Base-by-base conservation (phyloP, 1,140 invertebrate species). In the Wiebesia pumilae region DNA sequence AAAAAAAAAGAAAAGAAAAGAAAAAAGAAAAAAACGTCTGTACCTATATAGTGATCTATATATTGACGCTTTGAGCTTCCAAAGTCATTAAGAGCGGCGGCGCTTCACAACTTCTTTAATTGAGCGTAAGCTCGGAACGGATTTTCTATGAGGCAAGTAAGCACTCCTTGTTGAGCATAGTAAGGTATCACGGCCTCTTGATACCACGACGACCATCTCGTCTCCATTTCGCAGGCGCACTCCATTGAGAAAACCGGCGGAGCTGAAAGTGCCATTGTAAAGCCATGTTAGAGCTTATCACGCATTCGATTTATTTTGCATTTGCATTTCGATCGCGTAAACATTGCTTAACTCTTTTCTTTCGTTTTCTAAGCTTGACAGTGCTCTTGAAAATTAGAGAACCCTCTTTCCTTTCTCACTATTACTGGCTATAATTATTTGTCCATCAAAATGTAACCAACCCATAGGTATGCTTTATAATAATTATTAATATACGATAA, bases 171-270 rank as follows among this genome's bases (percentile, higher is more conserved):
- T 71, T 88, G 90, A 85, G 90, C 90, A 35, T 93, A 92, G 88
- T 92, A 93, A 75, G 92, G 91, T 82, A 90, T 73, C 78, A 92
- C 89, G 43, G 89, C 77, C 40, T 85, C 79, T 38, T 90, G 87
- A 79, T 89, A 87, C 40, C 83, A 83, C 40, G 92, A 91, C 92
- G 90, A 90, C 85, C 81, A 87, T 65, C 88, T 81, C 69, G 88
- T 51, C 83, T 92, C 91, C 90, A 91, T 89, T 87, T 91, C 90
- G 82, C 92, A 93, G 82, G 91, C 90, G 62, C 92, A 93, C 47
- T 93, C 91, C 91, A 92, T 92, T 38, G 89, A 89, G 83, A 90
- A 90, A 77, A 90, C 78, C 51, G 85, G 69, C 1, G 87, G 87
- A 84, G 86, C 82, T 87, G 82, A 16, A 85, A 85, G 40, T 58